Evolutionary conservation across 2,888 invertebrate species (phyloP), one percentile per base, ranked within the genome.

Genomic region (Malthinus flaveolus): DNA sequence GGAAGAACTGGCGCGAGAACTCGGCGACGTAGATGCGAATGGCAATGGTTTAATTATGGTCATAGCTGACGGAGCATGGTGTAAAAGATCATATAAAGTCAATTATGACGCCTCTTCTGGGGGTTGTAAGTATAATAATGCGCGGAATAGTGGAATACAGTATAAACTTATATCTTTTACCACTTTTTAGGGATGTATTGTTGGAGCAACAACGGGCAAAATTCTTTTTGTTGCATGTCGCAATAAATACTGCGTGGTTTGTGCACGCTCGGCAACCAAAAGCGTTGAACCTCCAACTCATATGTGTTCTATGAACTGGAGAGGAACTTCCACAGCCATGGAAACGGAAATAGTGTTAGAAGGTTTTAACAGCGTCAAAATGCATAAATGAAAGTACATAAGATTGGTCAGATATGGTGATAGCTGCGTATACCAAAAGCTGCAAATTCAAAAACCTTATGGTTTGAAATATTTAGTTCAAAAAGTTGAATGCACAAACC

Each of bases 221-320:
- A 5, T 58, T 11, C 32, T 58, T 11, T 58, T 42, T 58, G 42
- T 10, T 4, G 42, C 12, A 3, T 12, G 23, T 10, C 34, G 49
- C 13, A 70, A 70, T 45, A 69, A 67, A 56, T 68, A 66, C 53
- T 70, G 71, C 44, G 34, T 47, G 8, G 56, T 67, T 12, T 70
- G 70, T 56, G 63, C 63, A 12, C 4, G 9, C 7, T 42, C n/a
- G n/a, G n/a, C n/a, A n/a, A n/a, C 7, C 11, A 42, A 42, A 6
- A 13, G 13, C 15, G 15, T n/a, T 42, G 12, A 13, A 7, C 3
- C 11, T 12, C 42, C 42, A 7, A 5, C 9, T 8, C 42, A 42
- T 9, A 4, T 8, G 7, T 8, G 42, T 10, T 42, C n/a, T n/a
- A n/a, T n/a, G n/a, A n/a, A n/a, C n/a, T n/a, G n/a, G n/a, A n/a